Evolutionary conservation across 2,888 invertebrate genomes (phyloP).

Genomic region (Pachliopta kotzebuea): DNA sequence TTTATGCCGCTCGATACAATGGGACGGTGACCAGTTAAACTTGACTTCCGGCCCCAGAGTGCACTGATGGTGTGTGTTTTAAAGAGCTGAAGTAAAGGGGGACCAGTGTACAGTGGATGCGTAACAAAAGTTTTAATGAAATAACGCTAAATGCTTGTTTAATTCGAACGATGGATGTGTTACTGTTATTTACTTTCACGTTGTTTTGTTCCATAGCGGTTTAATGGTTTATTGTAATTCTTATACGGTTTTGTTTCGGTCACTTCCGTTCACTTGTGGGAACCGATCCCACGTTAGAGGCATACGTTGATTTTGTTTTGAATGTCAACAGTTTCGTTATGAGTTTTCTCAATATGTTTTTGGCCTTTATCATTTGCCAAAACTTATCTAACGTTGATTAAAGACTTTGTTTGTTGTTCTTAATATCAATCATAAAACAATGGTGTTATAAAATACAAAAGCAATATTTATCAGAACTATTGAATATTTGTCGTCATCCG

Average conservation of each 20-base stretch:
- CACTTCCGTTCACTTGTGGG: neutral
- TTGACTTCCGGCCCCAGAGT: conserved; percentile 4
- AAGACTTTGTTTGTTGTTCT: no score
- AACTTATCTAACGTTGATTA: no score
- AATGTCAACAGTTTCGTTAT: no score
- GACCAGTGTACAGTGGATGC: conserved; percentile 33
- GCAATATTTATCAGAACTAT: no score
- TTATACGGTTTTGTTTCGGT: neutral
- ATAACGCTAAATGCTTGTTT: conserved; percentile 39
- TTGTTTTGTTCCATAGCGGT: conserved; percentile 15
- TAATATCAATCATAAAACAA: no score
- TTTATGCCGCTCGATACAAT: conserved; percentile 18
- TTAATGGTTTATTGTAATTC: conserved; percentile 8
- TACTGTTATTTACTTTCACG: conserved; percentile 28
- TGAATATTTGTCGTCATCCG: no score
- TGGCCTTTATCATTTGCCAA: no score
- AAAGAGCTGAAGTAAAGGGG: neutral
- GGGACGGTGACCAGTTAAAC: conserved; percentile 10
- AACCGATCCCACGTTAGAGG: no score
- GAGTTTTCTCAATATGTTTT: no score
- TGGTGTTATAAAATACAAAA: no score
- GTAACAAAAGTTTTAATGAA: conserved; percentile 36
- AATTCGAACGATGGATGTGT: conserved; percentile 33
- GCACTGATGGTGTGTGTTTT: neutral
- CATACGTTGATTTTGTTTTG: no score